Evolutionary conservation across 2,888 invertebrate genomes (phyloP), one percentile per base, ranked within the genome.

Genomic region (Andrena chrysosceles): DNA sequence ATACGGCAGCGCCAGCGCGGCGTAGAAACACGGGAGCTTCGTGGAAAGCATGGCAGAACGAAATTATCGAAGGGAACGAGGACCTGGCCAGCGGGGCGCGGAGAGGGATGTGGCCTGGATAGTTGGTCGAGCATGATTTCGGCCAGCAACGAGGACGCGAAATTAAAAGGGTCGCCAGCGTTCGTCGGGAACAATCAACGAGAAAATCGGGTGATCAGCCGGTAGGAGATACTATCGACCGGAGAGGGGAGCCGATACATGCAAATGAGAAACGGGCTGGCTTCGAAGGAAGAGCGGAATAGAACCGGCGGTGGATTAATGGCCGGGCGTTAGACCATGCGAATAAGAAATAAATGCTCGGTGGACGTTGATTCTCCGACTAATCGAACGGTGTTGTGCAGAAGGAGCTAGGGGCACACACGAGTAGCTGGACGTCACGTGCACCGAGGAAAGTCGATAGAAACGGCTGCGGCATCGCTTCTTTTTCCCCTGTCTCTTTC

Each of bases 291-390:
- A 60, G 20, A n/a, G 56, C 72, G 66, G 56, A 70, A 48, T 54
- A 67, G 48, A 54, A 31, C 62, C 48, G 59, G n/a, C 23, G 23
- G 26, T 31, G 81, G 74, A 81, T 84, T 84, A 85, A 84, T 75
- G 71, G 70, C 35, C n/a, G 33, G 35, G 29, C 33, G 70, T 49
- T n/a, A 3, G 56, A 13, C 64, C 26, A 59, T 31, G 16, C 69
- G 70, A 84, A 81, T 84, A 84, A 85, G 71, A 81, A 84, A 81
- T 76, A 85, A 84, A 84, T 26, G 70, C 23, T 26, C 7, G n/a
- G 2, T 20, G 31, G 42, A 66, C 69, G 85, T 72, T 75, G 77
- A 81, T 68, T 70, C 77, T 69, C 49, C 60, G 62, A 52, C 60
- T 80, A 68, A 77, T 75, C 71, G 77, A 66, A 56, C 52, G 20